phyloP scores from a whole-genome alignment of 2,888 invertebrate species.

The Meandrusa payeni region DNA sequence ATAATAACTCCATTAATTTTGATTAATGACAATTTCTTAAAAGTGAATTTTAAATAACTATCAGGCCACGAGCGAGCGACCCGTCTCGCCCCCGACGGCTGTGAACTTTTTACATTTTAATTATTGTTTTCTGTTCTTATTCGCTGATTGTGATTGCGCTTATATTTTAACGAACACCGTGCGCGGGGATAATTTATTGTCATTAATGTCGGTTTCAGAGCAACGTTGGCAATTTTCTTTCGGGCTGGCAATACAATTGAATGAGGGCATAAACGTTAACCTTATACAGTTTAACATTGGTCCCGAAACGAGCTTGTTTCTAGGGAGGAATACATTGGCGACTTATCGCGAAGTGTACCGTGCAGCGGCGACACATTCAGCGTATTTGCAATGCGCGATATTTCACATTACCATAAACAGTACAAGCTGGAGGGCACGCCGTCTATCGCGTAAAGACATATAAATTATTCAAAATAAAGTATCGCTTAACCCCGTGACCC shows the following conservation, averaged over 20 bases:
- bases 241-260: constrained; percentile 16
- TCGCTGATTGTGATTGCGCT: constrained; percentile 59
- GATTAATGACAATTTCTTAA: constrained; percentile 78
- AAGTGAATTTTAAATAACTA: constrained; percentile 69
- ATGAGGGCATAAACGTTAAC: constrained; percentile 24
- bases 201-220: constrained; percentile 21
- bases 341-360: constrained; percentile 62
- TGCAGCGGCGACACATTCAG: constrained; percentile 74
- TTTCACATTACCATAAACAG: constrained; percentile 79
- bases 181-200: constrained; percentile 24
- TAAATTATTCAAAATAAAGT: constrained; percentile 82
- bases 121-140: constrained; percentile 45
- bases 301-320: constrained; percentile 30
- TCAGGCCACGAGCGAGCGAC: constrained; percentile 42
- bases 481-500: constrained; percentile 77
- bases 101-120: constrained; percentile 62
- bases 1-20: constrained; percentile 81
- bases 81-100: constrained; percentile 52
- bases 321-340: constrained; percentile 54
- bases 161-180: constrained; percentile 38
- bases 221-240: constrained; percentile 23
- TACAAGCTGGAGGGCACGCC: constrained; percentile 75
- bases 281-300: constrained; percentile 21
- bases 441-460: constrained; percentile 78
- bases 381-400: constrained; percentile 80